Base-by-base conservation (phyloP, 2,113 vertebrate species). In the Mastomys coucha region DNA sequence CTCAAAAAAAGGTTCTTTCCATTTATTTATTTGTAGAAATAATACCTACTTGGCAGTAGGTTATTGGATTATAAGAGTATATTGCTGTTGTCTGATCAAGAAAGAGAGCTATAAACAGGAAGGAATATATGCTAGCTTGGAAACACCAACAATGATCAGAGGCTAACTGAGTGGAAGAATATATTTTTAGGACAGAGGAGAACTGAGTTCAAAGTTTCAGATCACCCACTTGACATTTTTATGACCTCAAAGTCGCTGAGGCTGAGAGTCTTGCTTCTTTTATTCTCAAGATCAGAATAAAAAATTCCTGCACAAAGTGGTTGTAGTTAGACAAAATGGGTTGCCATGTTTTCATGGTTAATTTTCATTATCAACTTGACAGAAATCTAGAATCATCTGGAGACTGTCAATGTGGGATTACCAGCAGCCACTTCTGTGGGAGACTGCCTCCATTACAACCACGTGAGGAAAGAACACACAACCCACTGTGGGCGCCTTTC, bases 1-100 rank as follows among this genome's bases (percentile, higher is more conserved):
- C 14, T 89, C 28, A 80, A 9, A 86, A 53, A 92, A 92, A 69
- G 16, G 39, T 1, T 5, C 8, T 78, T 89, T 82, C n/a, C 49
- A 89, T 84, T 91, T 88, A 60, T 86, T 92, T 95, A 95, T 92
- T 96, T 93, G 72, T 22, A 49, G 36, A 92, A 80, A n/a, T 42
- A 84, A 82, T 95, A 63, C 2, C 26, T 87, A 80, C 49, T 22
- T 88, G 81, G 8, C 13, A 70, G 51, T 7, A 3, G 7, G 16
- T 3, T 86, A 91, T 53, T 88, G 19, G 36, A 85, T 81, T 78
- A 49, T 36, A 72, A 20, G 7, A 80, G 1, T 60, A 36, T 36
- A 75, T 49, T 91, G 7, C 28, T 80, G 28, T 73, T 80, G 53
- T 53, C 26, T 28, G 20, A 93, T 60, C 89, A 75, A 89, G 49